Evolutionary conservation across 2,113 vertebrate genomes (phyloP), one percentile per base, ranked within the genome.

Genomic region (Dipodomys stephensi): DNA sequence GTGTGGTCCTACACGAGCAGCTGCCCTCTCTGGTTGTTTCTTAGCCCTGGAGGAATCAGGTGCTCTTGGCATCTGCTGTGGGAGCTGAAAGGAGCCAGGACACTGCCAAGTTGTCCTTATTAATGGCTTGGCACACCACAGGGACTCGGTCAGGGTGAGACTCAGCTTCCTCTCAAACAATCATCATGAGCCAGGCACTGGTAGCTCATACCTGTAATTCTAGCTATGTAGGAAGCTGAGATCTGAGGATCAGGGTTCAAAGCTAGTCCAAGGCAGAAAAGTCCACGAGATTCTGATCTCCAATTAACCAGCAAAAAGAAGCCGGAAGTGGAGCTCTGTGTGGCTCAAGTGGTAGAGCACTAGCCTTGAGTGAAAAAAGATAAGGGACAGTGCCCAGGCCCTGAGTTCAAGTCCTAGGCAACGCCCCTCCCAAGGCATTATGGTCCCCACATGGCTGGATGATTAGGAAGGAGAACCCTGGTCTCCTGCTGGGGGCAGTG

Each of bases 1-100:
- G 32, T 57, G 69, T 32, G 67, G 60, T 16, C n/a, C 71, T 3
- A 0, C 32, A 86, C 28, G 9, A 44, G 30, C 49, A 20, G 19
- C 2, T 16, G 64, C 74, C 65, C 39, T 65, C 65, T 87, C 76
- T 69, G 90, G 79, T 53, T 46, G n/a, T 73, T 25, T 3, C 27
- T 80, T 57, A 13, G 1, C 87, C 72, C 39, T n/a, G 27, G 49
- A 53, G 49, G 8, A 53, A 53, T 30, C 35, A 25, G 35, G 9
- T 22, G 7, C 32, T 44, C 9, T 4, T 22, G 28, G 3, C 19
- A 16, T 28, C 71, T 15, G 30, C 1, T n/a, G n/a, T n/a, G n/a
- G n/a, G n/a, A n/a, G n/a, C n/a, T 0, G 18, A 60, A 49, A 28
- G 4, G 32, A 44, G 53, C 49, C 27, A 0, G 6, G 15, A 60